Evolutionary conservation across 2,113 vertebrate species (phyloP), one percentile per base, ranked within the genome.

Genomic region (Catharus fuscescens): DNA sequence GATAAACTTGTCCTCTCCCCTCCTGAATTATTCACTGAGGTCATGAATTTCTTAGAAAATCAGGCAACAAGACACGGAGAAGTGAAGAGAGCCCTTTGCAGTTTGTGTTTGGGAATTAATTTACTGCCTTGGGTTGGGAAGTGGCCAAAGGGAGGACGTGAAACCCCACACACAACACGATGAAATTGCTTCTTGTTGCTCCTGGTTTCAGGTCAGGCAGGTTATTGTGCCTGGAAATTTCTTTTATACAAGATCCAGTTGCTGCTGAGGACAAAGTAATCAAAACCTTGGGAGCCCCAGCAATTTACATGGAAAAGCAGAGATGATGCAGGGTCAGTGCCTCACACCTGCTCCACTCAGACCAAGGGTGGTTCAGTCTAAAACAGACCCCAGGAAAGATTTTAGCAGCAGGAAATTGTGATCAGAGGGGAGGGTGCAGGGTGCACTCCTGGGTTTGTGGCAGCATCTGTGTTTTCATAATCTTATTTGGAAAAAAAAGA

Each of bases 111-210:
- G 81, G 54, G 65, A 66, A 74, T 86, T 79, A 70, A 74, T 93
- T 73, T 54, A 38, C 52, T 90, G 56, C 15, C 48, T 40, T 3
- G 71, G 45, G 9, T 1, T 62, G 44, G 81, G 70, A 87, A 74
- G 29, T 0, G 53, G 38, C 83, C 48, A 26, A 77, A 78, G 57
- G 59, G 50, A 67, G 65, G 91, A 42, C 3, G 32, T 50, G 71
- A 92, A 83, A 72, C 34, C 70, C 44, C 14, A 0, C 0, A 21
- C 15, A 9, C 21, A 7, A 1, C 60, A 29, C 26, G 1, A 15
- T 31, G 82, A 79, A 92, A 94, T 90, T 74, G 65, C 76, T 89
- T 72, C 47, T 89, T 73, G 71, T 80, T 65, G 73, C 86, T 91
- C 48, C 3, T 25, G 74, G 56, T 60, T 80, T 19, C 61, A 24